Conservation (phyloP, 2,113 vertebrate genomes). For the Mustela lutreola region DNA sequence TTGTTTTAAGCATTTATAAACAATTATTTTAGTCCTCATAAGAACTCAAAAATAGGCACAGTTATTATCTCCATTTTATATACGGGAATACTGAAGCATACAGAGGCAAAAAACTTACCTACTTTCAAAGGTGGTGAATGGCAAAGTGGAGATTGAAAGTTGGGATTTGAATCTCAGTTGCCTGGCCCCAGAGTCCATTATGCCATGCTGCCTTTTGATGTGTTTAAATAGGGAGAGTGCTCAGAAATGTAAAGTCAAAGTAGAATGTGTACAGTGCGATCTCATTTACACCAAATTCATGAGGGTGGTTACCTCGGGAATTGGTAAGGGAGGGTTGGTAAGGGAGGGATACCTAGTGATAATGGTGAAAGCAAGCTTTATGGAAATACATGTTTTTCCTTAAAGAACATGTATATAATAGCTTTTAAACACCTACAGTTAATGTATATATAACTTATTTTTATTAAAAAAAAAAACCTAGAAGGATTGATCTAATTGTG, state of each 20-base stretch:
- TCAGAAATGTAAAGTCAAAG: neutral
- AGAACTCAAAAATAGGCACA: neutral
- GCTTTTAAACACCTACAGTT: neutral
- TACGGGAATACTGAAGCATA: neutral
- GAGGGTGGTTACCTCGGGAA: neutral
- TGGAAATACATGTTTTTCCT: neutral
- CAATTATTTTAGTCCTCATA: neutral
- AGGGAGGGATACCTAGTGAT: neutral
- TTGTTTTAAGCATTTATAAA: slow-evolving; percentile 43
- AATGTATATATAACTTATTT: slow-evolving; percentile 18
- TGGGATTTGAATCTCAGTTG: neutral
- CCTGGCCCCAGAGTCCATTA: neutral
- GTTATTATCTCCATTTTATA: slow-evolving; percentile 2
- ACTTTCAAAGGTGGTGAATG: neutral
- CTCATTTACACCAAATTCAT: neutral
- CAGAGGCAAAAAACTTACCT: neutral
- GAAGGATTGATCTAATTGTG: slow-evolving; percentile 37
- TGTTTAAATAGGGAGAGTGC: neutral
- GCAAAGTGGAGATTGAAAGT: slow-evolving; percentile 5
- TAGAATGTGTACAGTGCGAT: neutral
- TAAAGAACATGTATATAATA: neutral
- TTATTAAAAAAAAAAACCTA: neutral
- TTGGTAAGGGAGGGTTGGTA: too few species aligned
- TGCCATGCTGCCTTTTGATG: neutral
- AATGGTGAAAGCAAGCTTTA: slow-evolving; percentile 20